phyloP scores from a whole-genome alignment of 2,797 vertebrate genomes.

The Eremophila alpestris region DNA sequence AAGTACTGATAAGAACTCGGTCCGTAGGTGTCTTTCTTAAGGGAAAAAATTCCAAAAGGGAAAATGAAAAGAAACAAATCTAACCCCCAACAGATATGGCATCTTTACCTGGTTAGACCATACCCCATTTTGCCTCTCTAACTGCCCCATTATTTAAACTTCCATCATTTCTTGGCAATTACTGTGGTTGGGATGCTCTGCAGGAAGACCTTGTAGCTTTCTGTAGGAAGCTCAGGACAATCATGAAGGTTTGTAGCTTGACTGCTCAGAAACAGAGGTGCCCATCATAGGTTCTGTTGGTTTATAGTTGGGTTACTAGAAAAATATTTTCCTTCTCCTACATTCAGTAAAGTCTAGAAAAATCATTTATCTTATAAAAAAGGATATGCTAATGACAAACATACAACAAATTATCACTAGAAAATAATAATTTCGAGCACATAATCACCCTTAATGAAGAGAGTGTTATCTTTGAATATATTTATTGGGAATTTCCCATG shows the following conservation, averaged over 20 bases:
- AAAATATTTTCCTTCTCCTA: not conserved
- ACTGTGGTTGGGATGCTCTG: not conserved
- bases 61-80: no score
- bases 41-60: no score
- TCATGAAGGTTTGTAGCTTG: not conserved
- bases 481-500: not conserved
- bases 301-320: not conserved
- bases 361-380: not conserved
- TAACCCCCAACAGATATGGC: no score
- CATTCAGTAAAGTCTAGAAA: not conserved
- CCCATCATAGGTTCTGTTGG: not conserved
- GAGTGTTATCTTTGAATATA: fast-evolving
- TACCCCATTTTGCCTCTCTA: not conserved
- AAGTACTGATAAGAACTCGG: no score
- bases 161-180: not conserved
- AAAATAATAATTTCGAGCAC: not conserved
- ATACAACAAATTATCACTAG: not conserved
- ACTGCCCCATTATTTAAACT: not conserved
- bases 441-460: not conserved
- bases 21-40: no score
- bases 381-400: not conserved
- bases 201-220: not conserved
- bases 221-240: not conserved
- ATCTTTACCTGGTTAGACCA: not conserved
- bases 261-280: not conserved